Evolutionary conservation across 2,113 vertebrate genomes (phyloP).

Genomic region (Patagioenas fasciata): DNA sequence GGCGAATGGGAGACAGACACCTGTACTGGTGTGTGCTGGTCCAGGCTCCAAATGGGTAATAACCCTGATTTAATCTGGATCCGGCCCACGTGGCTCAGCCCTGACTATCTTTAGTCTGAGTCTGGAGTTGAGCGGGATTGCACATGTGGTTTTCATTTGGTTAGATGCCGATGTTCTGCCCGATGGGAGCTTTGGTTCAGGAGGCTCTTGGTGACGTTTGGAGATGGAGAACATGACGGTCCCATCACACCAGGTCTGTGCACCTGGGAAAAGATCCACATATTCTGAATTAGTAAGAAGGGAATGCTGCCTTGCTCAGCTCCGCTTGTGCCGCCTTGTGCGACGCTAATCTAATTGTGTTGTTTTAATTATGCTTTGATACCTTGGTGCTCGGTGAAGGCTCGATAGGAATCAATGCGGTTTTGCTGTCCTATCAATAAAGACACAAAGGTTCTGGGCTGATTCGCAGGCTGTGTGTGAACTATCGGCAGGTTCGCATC

Average conservation of each 20-base stretch:
- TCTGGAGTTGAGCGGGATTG: too few species aligned
- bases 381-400: constrained; percentile 9
- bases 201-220: background rate
- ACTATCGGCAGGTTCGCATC: accelerated
- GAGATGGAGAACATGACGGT: background rate
- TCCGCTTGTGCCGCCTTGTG: background rate
- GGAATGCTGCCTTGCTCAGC: background rate
- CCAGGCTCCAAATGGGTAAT: background rate
- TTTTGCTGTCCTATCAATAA: constrained; percentile 41
- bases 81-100: background rate
- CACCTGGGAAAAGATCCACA: background rate
- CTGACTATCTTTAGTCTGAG: too few species aligned
- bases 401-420: constrained; percentile 22
- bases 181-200: background rate
- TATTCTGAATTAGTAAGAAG: background rate
- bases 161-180: too few species aligned
- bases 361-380: constrained; percentile 53
- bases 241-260: accelerated
- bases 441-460: background rate
- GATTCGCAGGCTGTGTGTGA: background rate
- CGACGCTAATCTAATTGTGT: constrained; percentile 34
- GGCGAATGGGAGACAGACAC: background rate
- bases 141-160: too few species aligned
- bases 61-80: background rate
- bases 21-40: background rate